Conservation (phyloP, 2,888 invertebrate genomes). For the Ichneumoninae sp. region DNA sequence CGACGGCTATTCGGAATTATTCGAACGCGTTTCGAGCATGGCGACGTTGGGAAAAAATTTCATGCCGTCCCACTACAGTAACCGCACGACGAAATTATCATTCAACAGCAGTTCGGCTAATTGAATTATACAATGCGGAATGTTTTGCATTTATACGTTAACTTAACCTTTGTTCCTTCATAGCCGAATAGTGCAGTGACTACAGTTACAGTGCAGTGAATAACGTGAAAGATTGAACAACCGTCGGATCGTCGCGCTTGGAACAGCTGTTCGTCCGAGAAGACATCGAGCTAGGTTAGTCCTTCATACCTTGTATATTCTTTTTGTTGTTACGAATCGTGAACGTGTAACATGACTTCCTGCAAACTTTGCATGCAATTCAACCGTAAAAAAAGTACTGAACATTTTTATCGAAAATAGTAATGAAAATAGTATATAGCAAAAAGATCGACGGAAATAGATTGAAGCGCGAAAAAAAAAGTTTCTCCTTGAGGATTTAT, state of each 20-base stretch:
- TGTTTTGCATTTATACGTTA: too few species aligned
- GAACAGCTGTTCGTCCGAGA: too few species aligned
- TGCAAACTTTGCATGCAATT: not conserved
- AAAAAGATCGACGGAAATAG: not conserved
- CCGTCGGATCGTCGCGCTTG: too few species aligned
- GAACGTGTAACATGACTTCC: not conserved
- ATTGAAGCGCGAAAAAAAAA: conserved; percentile 24
- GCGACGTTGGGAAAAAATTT: not conserved
- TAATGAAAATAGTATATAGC: not conserved
- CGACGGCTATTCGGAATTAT: not conserved
- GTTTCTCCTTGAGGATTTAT: conserved; percentile 45
- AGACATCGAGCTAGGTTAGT: too few species aligned
- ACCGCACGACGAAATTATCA: not conserved
- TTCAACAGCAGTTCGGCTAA: too few species aligned
- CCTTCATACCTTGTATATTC: too few species aligned
- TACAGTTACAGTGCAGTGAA: too few species aligned
- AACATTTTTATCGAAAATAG: not conserved
- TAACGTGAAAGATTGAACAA: too few species aligned
- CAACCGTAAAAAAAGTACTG: not conserved
- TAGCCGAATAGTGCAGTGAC: too few species aligned
- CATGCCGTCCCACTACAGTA: not conserved
- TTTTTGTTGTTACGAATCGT: too few species aligned
- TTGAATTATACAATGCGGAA: too few species aligned
- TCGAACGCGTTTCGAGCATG: not conserved
- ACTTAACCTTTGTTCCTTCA: too few species aligned